A percentile compares a stretch with the other conserved stretches of the same genome.
Conservation (phyloP, 2,113 vertebrate species). For the Scopus umbretta region DNA sequence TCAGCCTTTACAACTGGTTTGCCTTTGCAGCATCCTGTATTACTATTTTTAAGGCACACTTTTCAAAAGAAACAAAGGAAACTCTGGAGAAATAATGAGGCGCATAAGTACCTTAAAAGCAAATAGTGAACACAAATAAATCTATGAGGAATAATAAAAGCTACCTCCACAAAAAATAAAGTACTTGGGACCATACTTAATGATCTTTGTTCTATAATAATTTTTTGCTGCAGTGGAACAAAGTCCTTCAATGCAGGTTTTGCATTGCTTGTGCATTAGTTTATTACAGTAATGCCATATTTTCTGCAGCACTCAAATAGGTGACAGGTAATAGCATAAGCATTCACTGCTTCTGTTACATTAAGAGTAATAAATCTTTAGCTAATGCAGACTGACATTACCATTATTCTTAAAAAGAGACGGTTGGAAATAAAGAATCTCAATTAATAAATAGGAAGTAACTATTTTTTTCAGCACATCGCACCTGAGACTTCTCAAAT, state of each 20-base stretch:
- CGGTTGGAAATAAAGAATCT: not conserved
- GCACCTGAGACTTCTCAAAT: not conserved
- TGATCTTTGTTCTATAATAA: not conserved
- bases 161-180: not conserved
- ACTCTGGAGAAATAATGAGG: constrained; percentile 1
- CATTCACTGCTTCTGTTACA: not conserved
- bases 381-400: not conserved
- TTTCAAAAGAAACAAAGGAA: constrained; percentile 12
- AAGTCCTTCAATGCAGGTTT: not conserved
- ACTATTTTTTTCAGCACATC: not conserved
- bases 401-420: constrained; percentile 16
- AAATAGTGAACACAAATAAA: constrained; percentile 22
- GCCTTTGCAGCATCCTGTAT: not conserved
- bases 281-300: not conserved
- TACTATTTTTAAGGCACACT: not conserved
- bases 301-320: constrained; percentile 1
- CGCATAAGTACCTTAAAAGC: not conserved
- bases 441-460: not conserved
- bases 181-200: not conserved
- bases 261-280: not conserved
- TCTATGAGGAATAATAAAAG: constrained; percentile 25
- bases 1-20: not conserved
- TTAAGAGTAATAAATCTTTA: not conserved
- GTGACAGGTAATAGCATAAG: not conserved
- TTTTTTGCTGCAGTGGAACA: not conserved